A percentile compares a stretch with the other conserved stretches of the same genome.
phyloP scores from a whole-genome alignment of 2,113 vertebrate genomes.

The Scopus umbretta region DNA sequence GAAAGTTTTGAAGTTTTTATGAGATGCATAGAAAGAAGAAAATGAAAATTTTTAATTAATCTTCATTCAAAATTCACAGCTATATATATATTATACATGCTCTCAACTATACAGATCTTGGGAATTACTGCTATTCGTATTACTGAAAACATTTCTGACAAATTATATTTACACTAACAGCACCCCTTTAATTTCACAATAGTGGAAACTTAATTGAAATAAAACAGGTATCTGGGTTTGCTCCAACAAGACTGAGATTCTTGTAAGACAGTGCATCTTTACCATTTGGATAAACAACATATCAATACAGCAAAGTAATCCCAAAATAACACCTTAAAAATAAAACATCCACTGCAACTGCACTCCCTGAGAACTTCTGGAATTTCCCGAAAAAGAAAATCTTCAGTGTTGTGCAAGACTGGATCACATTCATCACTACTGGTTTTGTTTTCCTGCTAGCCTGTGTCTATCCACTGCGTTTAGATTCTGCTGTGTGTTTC shows the following conservation, averaged over 20 bases:
- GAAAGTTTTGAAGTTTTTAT: background rate
- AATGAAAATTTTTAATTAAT: background rate
- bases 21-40: background rate
- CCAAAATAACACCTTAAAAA: conserved; percentile 17
- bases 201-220: conserved; percentile 44
- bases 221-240: conserved; percentile 31
- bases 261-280: background rate
- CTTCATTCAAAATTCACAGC: background rate
- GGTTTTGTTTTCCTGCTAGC: background rate
- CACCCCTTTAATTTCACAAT: background rate
- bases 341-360: conserved; percentile 6
- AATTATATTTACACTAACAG: background rate
- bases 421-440: background rate
- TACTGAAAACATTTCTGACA: background rate
- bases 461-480: background rate
- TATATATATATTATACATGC: background rate
- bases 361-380: background rate
- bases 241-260: background rate
- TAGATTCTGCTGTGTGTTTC: background rate
- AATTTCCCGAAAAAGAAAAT: background rate
- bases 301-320: conserved; percentile 34
- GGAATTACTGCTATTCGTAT: background rate
- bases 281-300: conserved; percentile 21
- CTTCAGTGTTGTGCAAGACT: background rate
- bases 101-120: background rate